Conservation (phyloP, 2,797 vertebrate species). For the Pitangus sulphuratus region DNA sequence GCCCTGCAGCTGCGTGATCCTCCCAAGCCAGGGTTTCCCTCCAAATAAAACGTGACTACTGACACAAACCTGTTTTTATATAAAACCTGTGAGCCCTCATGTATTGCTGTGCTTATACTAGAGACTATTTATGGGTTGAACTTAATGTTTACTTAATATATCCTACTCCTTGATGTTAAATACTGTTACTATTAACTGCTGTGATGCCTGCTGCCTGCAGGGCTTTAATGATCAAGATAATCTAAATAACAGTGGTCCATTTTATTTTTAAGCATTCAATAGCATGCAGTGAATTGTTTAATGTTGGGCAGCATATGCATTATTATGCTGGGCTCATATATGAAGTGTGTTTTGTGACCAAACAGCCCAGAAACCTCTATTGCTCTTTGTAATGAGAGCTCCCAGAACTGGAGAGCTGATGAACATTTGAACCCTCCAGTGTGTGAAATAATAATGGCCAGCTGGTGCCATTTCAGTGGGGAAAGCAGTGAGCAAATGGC, state of each 20-base stretch:
- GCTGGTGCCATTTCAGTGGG: slow-evolving; percentile 29
- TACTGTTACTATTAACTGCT: background rate
- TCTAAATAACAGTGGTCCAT: background rate
- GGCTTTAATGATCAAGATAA: background rate
- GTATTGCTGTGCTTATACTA: background rate
- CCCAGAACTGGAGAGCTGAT: background rate
- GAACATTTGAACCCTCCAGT: slow-evolving; percentile 37
- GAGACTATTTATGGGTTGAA: background rate
- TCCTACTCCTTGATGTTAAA: background rate
- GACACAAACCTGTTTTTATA: slow-evolving; percentile 11
- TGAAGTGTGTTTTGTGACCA: background rate
- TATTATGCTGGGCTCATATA: background rate
- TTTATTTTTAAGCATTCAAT: background rate
- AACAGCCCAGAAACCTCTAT: background rate
- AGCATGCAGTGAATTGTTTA: background rate
- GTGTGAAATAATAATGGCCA: slow-evolving; percentile 35
- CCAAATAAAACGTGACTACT: background rate
- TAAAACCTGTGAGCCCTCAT: background rate
- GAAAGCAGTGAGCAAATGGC: slow-evolving; percentile 14
- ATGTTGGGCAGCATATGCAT: background rate
- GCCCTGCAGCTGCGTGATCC: background rate
- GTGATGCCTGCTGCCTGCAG: background rate
- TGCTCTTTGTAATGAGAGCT: background rate
- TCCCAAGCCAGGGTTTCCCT: background rate
- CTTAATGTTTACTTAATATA: background rate